Base-by-base conservation (phyloP, 2,113 vertebrate genomes). In the Empidonax alnorum region DNA sequence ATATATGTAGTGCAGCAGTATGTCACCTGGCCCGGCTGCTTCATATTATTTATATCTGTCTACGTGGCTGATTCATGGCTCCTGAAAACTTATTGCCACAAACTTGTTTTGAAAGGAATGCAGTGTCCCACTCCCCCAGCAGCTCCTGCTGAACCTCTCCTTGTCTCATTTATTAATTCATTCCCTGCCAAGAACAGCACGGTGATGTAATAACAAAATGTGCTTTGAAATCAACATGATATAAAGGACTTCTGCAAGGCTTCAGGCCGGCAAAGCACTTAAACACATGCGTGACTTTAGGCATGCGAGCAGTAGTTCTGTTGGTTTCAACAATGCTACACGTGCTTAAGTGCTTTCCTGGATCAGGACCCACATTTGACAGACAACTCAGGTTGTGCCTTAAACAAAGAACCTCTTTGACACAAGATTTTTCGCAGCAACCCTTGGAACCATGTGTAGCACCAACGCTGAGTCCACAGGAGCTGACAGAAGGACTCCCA, bases 311-410 rank as follows among this genome's bases (percentile, higher is more conserved):
- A 0, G 90, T 89, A 96, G 92, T 89, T 90, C 90, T 6, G 2
- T 90, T 89, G 83, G 80, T 94, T 92, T 95, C 90, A 93, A 68
- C 88, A 94, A 72, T 35, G 35, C 84, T 97, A 92, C 95, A 96
- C 93, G 93, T 95, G 96, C 92, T 94, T 97, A 97, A 96, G 95
- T 97, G 96, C 92, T 96, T 97, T 96, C 90, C 93, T 97, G 94
- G 96, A 96, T 76, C 15, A 0, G 31, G 86, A 90, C 94, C 96
- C 93, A 90, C 21, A 3, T 82, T 93, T 97, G 91, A 96, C 93
- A 96, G 95, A 95, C 91, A 94, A 96, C 88, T 94, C 90, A 95
- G 96, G 93, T 97, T 96, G 68, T 92, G 80, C 89, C 86, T 95
- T 41, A 91, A 93, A 96, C 96, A 96, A 96, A 97, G 96, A 92